Conservation (phyloP, 2,888 invertebrate genomes). For the Hemicrepidius hirtus region DNA sequence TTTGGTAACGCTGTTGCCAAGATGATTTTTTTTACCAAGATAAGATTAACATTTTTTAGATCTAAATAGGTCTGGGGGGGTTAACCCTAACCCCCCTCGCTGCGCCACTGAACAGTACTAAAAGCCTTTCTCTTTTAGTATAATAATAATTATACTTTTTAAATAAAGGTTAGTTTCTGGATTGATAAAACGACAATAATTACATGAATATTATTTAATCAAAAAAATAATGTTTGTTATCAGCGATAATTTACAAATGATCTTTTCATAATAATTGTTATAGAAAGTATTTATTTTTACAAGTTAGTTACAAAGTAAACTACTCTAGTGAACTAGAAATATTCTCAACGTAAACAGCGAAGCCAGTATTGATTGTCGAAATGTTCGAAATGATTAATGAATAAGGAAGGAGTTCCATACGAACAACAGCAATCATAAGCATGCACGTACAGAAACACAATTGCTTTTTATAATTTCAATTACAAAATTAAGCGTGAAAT, state of each 20-base stretch:
- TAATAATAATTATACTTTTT: no score
- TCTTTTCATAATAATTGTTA: background rate
- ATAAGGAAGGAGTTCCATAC: constrained; percentile 58
- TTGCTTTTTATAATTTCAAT: background rate
- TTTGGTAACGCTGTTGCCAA: no score
- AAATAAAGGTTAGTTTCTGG: no score
- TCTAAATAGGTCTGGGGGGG: no score
- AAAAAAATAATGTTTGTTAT: background rate
- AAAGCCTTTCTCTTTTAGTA: no score
- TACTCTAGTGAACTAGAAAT: constrained; percentile 12
- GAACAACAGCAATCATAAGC: constrained; percentile 33
- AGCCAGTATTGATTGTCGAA: constrained; percentile 41
- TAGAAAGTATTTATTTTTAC: background rate
- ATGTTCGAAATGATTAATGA: constrained; percentile 58
- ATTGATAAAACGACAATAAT: no score
- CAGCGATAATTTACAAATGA: background rate
- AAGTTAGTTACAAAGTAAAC: constrained; percentile 11
- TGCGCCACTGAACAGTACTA: no score
- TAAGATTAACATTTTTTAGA: no score
- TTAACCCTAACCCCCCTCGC: no score
- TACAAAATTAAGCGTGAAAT: constrained; percentile 7
- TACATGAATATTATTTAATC: no score
- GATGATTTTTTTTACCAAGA: no score
- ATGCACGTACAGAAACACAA: constrained; percentile 21
- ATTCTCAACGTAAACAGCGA: constrained; percentile 14